These are phyloP conservation scores for Orthonychiurus folsomi DNA, from an alignment of 2,888 invertebrate species.

Conservation along the genomic window DNA sequence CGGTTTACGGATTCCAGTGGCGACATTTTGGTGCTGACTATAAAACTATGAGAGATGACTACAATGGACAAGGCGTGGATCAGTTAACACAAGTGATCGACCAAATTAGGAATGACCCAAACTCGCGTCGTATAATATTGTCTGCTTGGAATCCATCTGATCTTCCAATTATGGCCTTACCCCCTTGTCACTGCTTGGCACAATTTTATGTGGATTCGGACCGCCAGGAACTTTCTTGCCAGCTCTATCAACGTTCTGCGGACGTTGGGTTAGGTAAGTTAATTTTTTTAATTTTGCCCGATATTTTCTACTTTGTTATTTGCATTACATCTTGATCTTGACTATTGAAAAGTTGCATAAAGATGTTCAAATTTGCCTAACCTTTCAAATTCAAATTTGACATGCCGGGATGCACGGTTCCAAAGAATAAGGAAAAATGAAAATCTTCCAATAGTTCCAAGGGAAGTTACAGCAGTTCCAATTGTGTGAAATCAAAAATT, in stretches of 20 bases:
- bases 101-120: constrained; percentile 67
- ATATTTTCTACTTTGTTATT: too few species aligned
- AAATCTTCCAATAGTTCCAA: too few species aligned
- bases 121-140: constrained; percentile 82
- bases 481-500: too few species aligned
- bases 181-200: constrained; percentile 89
- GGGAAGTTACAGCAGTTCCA: too few species aligned
- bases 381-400: too few species aligned
- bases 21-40: constrained; percentile 92
- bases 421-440: too few species aligned
- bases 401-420: too few species aligned
- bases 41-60: constrained; percentile 68
- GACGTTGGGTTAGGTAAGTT: constrained; percentile 98
- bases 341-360: too few species aligned
- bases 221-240: constrained; percentile 66
- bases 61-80: constrained; percentile 76
- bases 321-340: too few species aligned
- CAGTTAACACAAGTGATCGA: constrained; percentile 71
- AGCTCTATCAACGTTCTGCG: constrained; percentile 90
- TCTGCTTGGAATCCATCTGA: constrained; percentile 91
- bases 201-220: constrained; percentile 84
- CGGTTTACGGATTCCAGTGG: constrained; percentile 98
- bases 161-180: constrained; percentile 82
- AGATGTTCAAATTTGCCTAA: too few species aligned
- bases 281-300: too few species aligned